Evolutionary conservation across 2,113 vertebrate species (phyloP).

Genomic region (Atrichornis clamosus): DNA sequence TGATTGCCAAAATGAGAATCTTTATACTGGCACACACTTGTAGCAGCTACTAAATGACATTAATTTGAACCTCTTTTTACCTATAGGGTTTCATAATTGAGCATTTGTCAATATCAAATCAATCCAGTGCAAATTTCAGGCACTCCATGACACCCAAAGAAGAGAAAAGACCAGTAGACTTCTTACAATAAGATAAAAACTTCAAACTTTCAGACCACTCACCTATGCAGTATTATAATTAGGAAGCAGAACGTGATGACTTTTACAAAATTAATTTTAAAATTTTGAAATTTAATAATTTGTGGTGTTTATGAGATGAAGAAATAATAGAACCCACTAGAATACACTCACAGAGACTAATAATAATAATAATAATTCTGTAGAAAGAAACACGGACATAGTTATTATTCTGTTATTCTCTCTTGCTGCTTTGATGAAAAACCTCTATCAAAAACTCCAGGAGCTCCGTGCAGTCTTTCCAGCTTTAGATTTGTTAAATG

Average conservation of each 20-base stretch:
- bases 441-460: not conserved
- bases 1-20: conserved; percentile 34
- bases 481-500: not conserved
- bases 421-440: not conserved
- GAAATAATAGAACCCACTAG: not conserved
- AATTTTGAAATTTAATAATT: not conserved
- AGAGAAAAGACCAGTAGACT: not conserved
- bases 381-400: not conserved
- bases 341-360: not conserved
- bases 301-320: not conserved
- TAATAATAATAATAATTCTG: not conserved
- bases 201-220: not conserved
- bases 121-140: conserved; percentile 43
- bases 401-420: not conserved
- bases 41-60: conserved; percentile 57
- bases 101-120: conserved; percentile 60
- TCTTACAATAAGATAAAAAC: not conserved
- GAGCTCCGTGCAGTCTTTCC: not conserved
- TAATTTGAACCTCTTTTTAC: conserved; percentile 57
- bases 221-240: not conserved
- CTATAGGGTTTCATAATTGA: conserved; percentile 66
- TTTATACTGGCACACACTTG: conserved; percentile 7
- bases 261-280: not conserved
- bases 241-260: not conserved
- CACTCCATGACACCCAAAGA: not conserved